Evolutionary conservation across 2,113 vertebrate species (phyloP).

Genomic region (Aldabrachelys gigantea): DNA sequence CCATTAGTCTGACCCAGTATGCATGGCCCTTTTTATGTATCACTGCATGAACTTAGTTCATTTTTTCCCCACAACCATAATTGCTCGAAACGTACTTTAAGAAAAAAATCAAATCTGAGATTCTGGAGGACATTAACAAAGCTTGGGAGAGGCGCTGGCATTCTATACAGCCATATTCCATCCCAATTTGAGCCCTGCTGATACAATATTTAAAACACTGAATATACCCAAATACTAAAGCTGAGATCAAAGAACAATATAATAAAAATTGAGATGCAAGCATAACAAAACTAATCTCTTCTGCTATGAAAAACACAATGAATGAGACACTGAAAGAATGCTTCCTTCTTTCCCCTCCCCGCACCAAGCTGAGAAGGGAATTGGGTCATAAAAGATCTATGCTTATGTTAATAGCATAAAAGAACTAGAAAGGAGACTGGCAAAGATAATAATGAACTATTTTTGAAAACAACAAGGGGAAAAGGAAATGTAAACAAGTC

Average conservation of each 20-base stretch:
- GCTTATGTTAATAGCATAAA: background rate
- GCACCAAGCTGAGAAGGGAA: no score
- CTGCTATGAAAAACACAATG: background rate
- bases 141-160: rapidly evolving
- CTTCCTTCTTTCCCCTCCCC: background rate
- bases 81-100: background rate
- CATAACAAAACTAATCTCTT: background rate
- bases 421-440: background rate
- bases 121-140: background rate
- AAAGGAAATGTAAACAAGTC: background rate
- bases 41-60: background rate
- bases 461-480: background rate
- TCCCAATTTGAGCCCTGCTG: background rate
- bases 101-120: background rate
- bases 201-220: background rate
- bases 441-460: background rate
- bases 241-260: background rate
- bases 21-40: no score
- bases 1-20: no score
- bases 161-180: background rate
- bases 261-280: background rate
- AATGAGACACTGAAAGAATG: background rate
- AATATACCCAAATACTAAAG: background rate
- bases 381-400: background rate
- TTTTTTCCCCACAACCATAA: background rate